A percentile compares a stretch with the other conserved stretches of the same genome.
Evolutionary conservation across 2,113 vertebrate genomes (phyloP).

Genomic region (Oreotrochilus melanogaster): DNA sequence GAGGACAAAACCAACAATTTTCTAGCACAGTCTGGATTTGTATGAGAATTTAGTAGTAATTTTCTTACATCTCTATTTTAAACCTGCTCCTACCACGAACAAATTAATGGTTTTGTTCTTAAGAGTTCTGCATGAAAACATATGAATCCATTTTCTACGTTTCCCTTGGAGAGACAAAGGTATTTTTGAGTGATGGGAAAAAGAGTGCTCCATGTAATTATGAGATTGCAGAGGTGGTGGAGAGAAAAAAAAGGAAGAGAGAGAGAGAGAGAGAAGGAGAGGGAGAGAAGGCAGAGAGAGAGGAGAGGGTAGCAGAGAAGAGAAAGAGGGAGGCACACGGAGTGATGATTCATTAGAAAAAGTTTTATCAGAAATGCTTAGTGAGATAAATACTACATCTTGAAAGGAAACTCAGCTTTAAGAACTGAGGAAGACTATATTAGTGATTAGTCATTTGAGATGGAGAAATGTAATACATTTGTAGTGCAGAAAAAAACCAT

Average conservation of each 20-base stretch:
- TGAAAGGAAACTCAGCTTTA: background rate
- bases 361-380: background rate
- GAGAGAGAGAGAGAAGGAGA: background rate
- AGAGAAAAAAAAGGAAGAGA: background rate
- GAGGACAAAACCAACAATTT: slow-evolving; percentile 57
- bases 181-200: slow-evolving; percentile 12
- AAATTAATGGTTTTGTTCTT: slow-evolving; percentile 61
- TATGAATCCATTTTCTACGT: background rate
- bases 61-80: slow-evolving; percentile 34
- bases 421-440: background rate
- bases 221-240: background rate
- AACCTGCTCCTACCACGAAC: slow-evolving; percentile 9
- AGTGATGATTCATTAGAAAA: background rate
- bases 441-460: background rate
- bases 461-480: background rate
- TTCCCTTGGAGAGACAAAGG: slow-evolving; percentile 23
- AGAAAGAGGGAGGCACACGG: background rate
- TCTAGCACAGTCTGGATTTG: background rate
- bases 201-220: background rate
- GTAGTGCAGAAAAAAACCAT: background rate
- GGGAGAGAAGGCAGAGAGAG: background rate
- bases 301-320: background rate
- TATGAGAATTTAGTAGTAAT: background rate
- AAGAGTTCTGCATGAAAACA: slow-evolving; percentile 10
- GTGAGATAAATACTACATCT: background rate